Percentiles rank a stretch among this genome's conserved stretches.
These are phyloP conservation scores for Typhlichthys subterraneus DNA, from an alignment of 2,797 vertebrate species.

Conservation along the genomic window DNA sequence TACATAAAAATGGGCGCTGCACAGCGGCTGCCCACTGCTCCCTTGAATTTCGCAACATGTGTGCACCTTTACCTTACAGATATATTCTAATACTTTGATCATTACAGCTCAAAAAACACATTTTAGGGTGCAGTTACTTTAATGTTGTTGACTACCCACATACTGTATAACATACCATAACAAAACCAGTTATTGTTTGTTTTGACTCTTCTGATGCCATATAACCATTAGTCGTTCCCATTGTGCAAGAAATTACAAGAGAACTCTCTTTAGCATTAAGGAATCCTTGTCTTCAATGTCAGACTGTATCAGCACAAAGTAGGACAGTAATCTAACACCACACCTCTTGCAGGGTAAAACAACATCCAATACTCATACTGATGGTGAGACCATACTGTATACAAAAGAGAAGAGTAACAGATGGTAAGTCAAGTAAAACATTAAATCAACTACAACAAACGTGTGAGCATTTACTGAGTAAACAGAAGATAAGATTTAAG, in stretches of 20 bases:
- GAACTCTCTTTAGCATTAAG: slow-evolving; percentile 23
- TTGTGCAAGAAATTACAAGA: slow-evolving; percentile 31
- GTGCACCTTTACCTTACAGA: too few relatives aligned
- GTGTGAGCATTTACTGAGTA: slow-evolving; percentile 38
- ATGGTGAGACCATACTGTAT: slow-evolving; percentile 3
- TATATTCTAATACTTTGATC: too few relatives aligned
- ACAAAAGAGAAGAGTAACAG: background rate
- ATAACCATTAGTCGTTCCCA: background rate
- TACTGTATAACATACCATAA: background rate
- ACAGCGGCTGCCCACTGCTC: too few relatives aligned
- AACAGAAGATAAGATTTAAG: slow-evolving; percentile 57
- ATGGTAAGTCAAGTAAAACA: background rate
- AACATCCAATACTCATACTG: slow-evolving; percentile 52
- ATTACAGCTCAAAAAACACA: too few relatives aligned
- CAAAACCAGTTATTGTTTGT: background rate
- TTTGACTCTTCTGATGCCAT: slow-evolving; percentile 12
- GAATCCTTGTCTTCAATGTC: slow-evolving; percentile 50
- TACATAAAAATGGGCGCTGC: too few relatives aligned
- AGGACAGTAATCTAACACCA: slow-evolving; percentile 67
- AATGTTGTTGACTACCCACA: too few relatives aligned
- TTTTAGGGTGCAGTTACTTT: too few relatives aligned
- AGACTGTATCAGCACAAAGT: slow-evolving; percentile 53
- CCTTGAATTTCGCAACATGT: too few relatives aligned
- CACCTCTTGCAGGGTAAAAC: slow-evolving; percentile 33
- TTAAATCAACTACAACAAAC: slow-evolving; percentile 38